These are phyloP conservation scores for Pyrgus malvae DNA, from an alignment of 2,888 invertebrate species.

Conservation along the genomic window DNA sequence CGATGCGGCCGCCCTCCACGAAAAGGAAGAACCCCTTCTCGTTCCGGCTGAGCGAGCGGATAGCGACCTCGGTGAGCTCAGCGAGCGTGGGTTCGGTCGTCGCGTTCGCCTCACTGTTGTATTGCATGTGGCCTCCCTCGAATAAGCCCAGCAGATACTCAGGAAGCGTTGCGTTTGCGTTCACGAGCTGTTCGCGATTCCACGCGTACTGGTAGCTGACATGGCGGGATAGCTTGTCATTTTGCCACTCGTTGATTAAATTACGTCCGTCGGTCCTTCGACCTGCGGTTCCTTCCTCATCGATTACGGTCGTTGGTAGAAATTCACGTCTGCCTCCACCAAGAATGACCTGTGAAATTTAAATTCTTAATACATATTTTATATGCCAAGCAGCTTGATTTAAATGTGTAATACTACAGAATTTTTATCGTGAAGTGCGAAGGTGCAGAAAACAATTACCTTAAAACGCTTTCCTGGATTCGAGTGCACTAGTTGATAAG, in stretches of 20 bases:
- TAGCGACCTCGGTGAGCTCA: conserved; percentile 73
- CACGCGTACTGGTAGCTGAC: conserved; percentile 76
- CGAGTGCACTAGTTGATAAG: conserved; percentile 83
- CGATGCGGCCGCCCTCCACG: conserved; percentile 84
- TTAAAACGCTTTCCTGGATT: conserved; percentile 85
- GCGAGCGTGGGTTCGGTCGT: conserved; percentile 54
- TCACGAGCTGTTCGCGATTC: conserved; percentile 81
- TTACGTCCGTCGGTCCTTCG: conserved; percentile 82
- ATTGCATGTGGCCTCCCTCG: conserved; percentile 82
- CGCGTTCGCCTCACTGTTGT: conserved; percentile 79
- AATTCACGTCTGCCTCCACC: conserved; percentile 88
- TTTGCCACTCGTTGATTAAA: conserved; percentile 85
- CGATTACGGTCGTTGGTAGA: conserved; percentile 75
- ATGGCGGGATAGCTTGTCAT: conserved; percentile 60
- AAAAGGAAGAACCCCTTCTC: conserved; percentile 86
- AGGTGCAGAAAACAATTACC: conserved; percentile 44
- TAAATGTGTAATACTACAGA: too few relatives aligned
- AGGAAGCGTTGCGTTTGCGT: conserved; percentile 64
- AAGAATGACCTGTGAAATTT: conserved; percentile 80
- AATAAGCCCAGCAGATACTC: conserved; percentile 83
- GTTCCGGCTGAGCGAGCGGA: conserved; percentile 82
- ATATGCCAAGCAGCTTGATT: too few relatives aligned
- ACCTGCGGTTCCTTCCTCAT: conserved; percentile 74
- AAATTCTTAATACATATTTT: too few relatives aligned
- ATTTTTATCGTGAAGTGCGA: too few relatives aligned